A percentile compares a stretch with the other conserved stretches of the same genome.
These are phyloP conservation scores for Mola mola DNA, from an alignment of 2,113 vertebrate genomes.

Conservation along the genomic window DNA sequence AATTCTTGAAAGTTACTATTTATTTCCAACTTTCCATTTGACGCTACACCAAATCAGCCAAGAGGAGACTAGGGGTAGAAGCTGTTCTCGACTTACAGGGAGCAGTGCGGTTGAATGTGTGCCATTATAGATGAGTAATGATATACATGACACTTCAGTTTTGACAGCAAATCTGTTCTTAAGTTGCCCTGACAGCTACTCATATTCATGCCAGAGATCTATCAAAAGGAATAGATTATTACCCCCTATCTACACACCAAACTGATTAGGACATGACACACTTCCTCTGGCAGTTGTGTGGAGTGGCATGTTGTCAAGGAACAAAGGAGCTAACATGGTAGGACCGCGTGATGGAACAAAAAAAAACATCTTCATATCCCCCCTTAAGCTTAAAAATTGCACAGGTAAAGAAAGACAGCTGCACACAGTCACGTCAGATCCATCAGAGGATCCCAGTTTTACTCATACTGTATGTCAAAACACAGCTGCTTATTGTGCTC, in stretches of 20 bases:
- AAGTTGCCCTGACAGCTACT: conserved; percentile 68
- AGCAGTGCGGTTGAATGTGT: conserved; percentile 29
- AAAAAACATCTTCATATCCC: conserved; percentile 56
- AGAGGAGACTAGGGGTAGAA: no score
- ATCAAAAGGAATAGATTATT: conserved; percentile 71
- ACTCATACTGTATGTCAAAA: conserved; percentile 25
- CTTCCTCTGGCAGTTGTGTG: conserved; percentile 60
- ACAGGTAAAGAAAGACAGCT: conserved; percentile 56
- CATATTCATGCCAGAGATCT: conserved; percentile 59
- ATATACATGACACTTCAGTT: conserved; percentile 66
- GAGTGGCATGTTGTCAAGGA: conserved; percentile 57
- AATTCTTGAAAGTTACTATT: conserved; percentile 31
- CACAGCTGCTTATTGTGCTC: conserved; percentile 60
- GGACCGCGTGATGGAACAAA: conserved; percentile 47
- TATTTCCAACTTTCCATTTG: no score
- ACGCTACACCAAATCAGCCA: no score
- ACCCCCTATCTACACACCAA: conserved; percentile 50
- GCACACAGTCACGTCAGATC: conserved; percentile 16
- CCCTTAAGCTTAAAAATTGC: conserved; percentile 20
- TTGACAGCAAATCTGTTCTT: conserved; percentile 72
- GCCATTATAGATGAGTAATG: conserved; percentile 58
- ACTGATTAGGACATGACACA: conserved; percentile 61
- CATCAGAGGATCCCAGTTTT: conserved; percentile 7
- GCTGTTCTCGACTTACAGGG: conserved; percentile 34
- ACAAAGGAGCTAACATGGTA: conserved; percentile 57